These are phyloP conservation scores for Choristoneura fumiferana DNA, from an alignment of 1,140 invertebrate species.

Conservation along the genomic window DNA sequence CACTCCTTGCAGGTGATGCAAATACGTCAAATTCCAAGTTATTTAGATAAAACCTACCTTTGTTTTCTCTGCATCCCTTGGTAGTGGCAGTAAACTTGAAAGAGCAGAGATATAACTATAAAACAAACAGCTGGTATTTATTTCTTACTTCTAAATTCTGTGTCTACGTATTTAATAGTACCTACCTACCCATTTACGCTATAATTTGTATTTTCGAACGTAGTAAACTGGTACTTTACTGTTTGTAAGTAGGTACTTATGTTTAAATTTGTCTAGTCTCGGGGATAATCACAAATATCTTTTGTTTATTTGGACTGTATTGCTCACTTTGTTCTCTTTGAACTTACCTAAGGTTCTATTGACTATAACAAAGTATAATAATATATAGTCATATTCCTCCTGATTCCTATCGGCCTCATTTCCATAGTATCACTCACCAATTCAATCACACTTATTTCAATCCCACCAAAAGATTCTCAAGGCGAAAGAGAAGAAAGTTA, in stretches of 20 bases:
- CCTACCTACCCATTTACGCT: too few species aligned
- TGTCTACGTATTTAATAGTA: not conserved
- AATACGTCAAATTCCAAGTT: slow-evolving; percentile 3
- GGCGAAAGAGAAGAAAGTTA: slow-evolving; percentile 28
- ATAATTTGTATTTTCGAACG: too few species aligned
- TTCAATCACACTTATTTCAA: slow-evolving; percentile 21
- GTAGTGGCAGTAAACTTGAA: not conserved
- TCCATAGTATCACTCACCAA: not conserved
- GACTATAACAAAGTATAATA: too few species aligned
- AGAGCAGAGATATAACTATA: slow-evolving; percentile 2
- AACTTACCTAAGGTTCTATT: too few species aligned
- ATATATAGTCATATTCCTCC: too few species aligned
- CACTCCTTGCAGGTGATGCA: slow-evolving; percentile 13
- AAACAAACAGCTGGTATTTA: slow-evolving; percentile 14
- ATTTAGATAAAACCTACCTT: slow-evolving; percentile 12
- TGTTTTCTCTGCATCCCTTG: slow-evolving; percentile 6
- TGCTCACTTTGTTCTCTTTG: too few species aligned
- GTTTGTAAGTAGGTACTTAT: too few species aligned
- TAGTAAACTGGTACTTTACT: too few species aligned
- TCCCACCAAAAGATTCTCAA: slow-evolving; percentile 32
- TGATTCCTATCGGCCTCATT: too few species aligned
- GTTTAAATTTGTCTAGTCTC: too few species aligned
- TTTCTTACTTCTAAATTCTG: slow-evolving; percentile 9
- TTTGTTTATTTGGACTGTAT: too few species aligned
- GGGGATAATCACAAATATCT: too few species aligned